Base-by-base conservation (phyloP, 2,888 invertebrate genomes). In the Brassicogethes aeneus region DNA sequence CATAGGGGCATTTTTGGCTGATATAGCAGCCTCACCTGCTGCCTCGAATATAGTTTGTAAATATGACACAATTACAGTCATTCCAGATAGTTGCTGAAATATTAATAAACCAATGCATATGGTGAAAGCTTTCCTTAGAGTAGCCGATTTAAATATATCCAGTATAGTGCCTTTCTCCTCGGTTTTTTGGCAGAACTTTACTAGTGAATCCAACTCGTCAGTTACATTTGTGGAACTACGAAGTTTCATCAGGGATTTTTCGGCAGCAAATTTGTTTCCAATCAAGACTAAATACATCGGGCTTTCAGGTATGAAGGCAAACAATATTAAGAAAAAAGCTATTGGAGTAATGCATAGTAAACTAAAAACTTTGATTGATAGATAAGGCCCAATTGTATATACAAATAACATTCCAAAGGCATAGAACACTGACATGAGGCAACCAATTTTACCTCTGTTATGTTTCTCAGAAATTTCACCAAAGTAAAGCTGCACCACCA, bases 401-500 rank as follows among this genome's bases (percentile, higher is more conserved):
- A 45, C 33, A 7, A 54, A 41, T 12, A 54, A 38, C 17, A 51
- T 50, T 5, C 50, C 52, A 1, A 50, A 48, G 3, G 55, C 39
- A 1, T 47, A 36, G 37, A 53, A 36, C 13, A 54, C 70, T 55
- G 85, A 84, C 44, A 88, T 76, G 45, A 86, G 41, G 17, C 49
- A 45, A 3, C 52, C 51, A 5, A 53, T 44, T 2, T 43, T 37
- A 0, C 92, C 92, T 43, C 93, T 72, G 12, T 81, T 76, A 16
- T 81, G 80, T 40, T 81, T 78, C 71, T 86, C 82, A 3, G 89
- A 77, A 23, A 89, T 85, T 68, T 93, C 92, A 33, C 86, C 86
- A 44, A 89, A 78, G 66, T 91, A 93, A 74, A 89, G 82, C 0
- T 91, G 89, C 1, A 80, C 77, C 1, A 81, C 76, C 0, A 82